Conservation (phyloP, 2,113 vertebrate genomes). For the Lasiurus cinereus region DNA sequence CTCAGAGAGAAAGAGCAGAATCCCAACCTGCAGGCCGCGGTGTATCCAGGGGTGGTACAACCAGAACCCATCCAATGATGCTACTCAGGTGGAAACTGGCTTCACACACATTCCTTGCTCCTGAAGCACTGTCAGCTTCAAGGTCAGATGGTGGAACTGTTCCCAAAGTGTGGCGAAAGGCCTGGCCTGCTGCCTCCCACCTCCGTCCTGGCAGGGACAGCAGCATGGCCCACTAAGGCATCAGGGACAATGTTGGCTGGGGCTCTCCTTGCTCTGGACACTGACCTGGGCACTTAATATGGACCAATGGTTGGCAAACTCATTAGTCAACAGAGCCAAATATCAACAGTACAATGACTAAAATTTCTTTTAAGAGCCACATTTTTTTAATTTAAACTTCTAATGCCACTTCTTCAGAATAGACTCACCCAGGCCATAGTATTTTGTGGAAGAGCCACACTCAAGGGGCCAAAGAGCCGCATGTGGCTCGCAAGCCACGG, state of each 20-base stretch:
- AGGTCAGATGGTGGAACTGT: not conserved
- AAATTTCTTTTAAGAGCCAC: too few species aligned
- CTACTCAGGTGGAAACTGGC: not conserved
- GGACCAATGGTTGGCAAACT: not conserved
- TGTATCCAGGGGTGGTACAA: not conserved
- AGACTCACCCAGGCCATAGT: too few species aligned
- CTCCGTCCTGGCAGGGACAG: not conserved
- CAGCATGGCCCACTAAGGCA: not conserved
- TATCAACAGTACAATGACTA: too few species aligned
- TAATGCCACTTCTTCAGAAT: too few species aligned
- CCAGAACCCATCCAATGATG: not conserved
- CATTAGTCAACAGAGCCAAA: too few species aligned
- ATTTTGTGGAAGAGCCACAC: too few species aligned
- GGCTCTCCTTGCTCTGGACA: not conserved
- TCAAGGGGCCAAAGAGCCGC: too few species aligned
- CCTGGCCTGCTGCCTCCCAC: not conserved
- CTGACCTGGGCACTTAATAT: not conserved
- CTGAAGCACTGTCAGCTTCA: not conserved
- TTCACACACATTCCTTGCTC: not conserved
- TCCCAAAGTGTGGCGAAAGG: not conserved
- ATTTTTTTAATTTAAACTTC: too few species aligned
- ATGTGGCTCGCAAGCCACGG: too few species aligned
- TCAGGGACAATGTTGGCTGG: not conserved
- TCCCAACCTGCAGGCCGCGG: not conserved
- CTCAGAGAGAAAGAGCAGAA: not conserved